Conservation (phyloP, 1,140 invertebrate genomes). For the Bacillus rossius region DNA sequence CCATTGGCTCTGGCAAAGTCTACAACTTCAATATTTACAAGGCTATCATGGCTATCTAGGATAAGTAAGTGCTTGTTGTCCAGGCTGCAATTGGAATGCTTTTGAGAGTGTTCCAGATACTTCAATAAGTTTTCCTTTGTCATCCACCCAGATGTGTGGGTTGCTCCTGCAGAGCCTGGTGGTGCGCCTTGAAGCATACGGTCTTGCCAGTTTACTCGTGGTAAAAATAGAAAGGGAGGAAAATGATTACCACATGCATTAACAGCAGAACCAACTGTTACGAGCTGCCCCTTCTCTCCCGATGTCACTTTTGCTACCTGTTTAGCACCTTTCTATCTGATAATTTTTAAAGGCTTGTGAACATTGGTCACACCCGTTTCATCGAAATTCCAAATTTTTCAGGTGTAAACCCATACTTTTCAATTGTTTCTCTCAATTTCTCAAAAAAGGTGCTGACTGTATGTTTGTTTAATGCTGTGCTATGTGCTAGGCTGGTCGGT, state of each 20-base stretch:
- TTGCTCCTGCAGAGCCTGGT: too few relatives aligned
- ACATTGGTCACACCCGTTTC: slow-evolving; percentile 43
- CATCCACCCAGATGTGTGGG: too few relatives aligned
- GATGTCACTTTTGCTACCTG: slow-evolving; percentile 38
- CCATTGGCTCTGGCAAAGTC: too few relatives aligned
- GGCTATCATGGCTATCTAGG: too few relatives aligned
- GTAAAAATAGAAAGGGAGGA: slow-evolving; percentile 6
- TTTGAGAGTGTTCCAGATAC: too few relatives aligned
- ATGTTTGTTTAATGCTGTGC: slow-evolving; percentile 35
- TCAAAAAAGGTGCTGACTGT: slow-evolving; percentile 33
- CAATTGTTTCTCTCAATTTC: slow-evolving; percentile 27
- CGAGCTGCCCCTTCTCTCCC: slow-evolving; percentile 39
- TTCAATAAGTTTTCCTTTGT: too few relatives aligned
- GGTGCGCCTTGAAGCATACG: too few relatives aligned
- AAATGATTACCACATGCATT: too few relatives aligned
- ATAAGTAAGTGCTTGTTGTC: too few relatives aligned
- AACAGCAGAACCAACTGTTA: slow-evolving; percentile 32
- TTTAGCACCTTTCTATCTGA: slow-evolving; percentile 35
- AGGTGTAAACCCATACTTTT: slow-evolving; percentile 25
- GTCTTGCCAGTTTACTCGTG: slow-evolving; percentile 6
- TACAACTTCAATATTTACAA: too few relatives aligned
- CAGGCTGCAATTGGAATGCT: too few relatives aligned
- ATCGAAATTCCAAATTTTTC: slow-evolving; percentile 40
- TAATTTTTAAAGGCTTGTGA: slow-evolving; percentile 36
- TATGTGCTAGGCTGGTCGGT: slow-evolving; percentile 34